These are phyloP conservation scores for Cassiopea xamachana DNA, from an alignment of 30 jellyfish, hydroid and myxozoan species.

Conservation along the genomic window DNA sequence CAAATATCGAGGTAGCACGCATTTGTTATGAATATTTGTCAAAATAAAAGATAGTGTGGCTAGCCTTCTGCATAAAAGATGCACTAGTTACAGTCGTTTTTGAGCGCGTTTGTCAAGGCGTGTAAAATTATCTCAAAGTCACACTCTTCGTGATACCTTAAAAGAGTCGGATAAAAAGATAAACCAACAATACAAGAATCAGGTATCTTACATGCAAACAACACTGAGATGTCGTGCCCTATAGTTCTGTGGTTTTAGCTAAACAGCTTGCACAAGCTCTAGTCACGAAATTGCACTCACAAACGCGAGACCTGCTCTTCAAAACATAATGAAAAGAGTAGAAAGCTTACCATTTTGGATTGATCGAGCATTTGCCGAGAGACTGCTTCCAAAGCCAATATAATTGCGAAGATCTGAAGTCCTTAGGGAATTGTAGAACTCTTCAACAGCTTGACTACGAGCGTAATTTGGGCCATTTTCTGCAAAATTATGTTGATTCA, in stretches of 20 bases:
- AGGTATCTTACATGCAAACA: constrained; percentile 60
- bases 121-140: not conserved
- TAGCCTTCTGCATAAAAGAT: not conserved
- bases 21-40: too few relatives aligned
- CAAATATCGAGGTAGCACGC: too few relatives aligned
- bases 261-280: constrained; percentile 64
- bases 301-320: constrained; percentile 47
- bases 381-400: constrained; percentile 63
- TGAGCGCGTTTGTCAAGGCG: constrained; percentile 7
- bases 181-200: constrained; percentile 47
- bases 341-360: constrained; percentile 71
- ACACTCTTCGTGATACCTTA: constrained; percentile 53
- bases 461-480: not conserved
- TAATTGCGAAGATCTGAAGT: constrained; percentile 27
- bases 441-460: constrained; percentile 46
- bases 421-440: constrained; percentile 44
- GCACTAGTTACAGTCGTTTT: not conserved
- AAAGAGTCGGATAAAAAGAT: constrained; percentile 14
- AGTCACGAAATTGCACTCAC: constrained; percentile 74
- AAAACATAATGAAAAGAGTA: not conserved
- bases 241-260: constrained; percentile 64
- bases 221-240: constrained; percentile 67
- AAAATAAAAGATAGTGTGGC: not conserved
- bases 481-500: not conserved
- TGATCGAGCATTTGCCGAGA: constrained; percentile 70